These are phyloP conservation scores for Trinectes maculatus DNA, from an alignment of 2,113 vertebrate genomes.

Conservation along the genomic window DNA sequence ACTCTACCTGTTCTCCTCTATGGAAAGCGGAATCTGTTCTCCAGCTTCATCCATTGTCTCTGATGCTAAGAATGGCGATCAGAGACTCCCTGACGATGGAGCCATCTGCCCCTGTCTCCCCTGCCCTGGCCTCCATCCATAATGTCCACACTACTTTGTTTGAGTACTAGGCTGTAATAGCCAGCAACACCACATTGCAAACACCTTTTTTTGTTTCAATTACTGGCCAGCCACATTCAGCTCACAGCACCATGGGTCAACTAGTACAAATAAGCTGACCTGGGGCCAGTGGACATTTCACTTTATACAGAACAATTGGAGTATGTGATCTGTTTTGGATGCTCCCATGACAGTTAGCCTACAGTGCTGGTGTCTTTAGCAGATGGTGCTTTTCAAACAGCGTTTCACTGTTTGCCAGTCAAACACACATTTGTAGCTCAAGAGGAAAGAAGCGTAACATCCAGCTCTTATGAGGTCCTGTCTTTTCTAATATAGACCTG, in stretches of 20 bases:
- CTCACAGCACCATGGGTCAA: slow-evolving; percentile 58
- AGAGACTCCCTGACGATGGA: slow-evolving; percentile 70
- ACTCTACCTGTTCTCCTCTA: slow-evolving; percentile 38
- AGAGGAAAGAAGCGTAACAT: too few relatives aligned
- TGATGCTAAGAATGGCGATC: slow-evolving; percentile 66
- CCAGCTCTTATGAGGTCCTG: slow-evolving; percentile 16
- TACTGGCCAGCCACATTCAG: slow-evolving; percentile 62
- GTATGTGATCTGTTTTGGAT: slow-evolving; percentile 60
- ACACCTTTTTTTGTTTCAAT: slow-evolving; percentile 71
- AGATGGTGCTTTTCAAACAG: slow-evolving; percentile 56
- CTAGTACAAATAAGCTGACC: slow-evolving; percentile 65
- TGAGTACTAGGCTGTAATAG: slow-evolving; percentile 65
- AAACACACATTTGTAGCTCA: not conserved
- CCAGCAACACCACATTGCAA: slow-evolving; percentile 68
- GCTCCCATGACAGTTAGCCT: slow-evolving; percentile 53
- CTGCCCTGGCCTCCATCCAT: slow-evolving; percentile 69
- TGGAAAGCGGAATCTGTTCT: slow-evolving; percentile 45
- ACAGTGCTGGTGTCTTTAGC: slow-evolving; percentile 56
- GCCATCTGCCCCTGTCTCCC: slow-evolving; percentile 67
- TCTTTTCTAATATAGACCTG: slow-evolving; percentile 35
- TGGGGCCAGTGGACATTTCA: slow-evolving; percentile 38
- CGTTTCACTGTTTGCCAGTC: slow-evolving; percentile 18
- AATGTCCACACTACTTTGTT: slow-evolving; percentile 77
- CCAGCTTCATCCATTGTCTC: slow-evolving; percentile 50
- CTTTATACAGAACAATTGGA: slow-evolving; percentile 52